Evolutionary conservation across 2,113 vertebrate genomes (phyloP).

Genomic region (Capreolus pygargus): DNA sequence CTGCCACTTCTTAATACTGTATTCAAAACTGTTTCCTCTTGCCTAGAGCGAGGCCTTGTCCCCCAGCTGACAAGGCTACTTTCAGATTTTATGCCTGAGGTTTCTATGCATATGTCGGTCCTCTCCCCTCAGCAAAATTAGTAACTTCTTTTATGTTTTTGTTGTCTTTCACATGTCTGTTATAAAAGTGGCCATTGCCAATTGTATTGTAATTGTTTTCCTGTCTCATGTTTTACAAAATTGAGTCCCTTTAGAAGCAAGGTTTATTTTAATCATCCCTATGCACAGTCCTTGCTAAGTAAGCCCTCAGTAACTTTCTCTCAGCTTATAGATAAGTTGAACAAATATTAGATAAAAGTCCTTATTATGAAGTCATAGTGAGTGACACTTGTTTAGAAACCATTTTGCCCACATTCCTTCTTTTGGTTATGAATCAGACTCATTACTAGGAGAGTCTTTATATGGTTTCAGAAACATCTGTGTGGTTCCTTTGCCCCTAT

Average conservation of each 20-base stretch:
- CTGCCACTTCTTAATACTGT: neutral
- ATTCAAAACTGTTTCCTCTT: neutral
- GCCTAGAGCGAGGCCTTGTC: neutral
- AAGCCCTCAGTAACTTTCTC: neutral
- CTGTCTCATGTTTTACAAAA: neutral
- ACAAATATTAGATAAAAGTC: neutral
- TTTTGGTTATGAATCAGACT: neutral
- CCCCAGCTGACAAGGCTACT: neutral
- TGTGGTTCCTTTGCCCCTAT: neutral
- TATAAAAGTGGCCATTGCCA: neutral
- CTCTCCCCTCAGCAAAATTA: neutral
- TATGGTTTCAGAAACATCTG: neutral
- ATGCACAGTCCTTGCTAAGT: neutral
- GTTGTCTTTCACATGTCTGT: neutral
- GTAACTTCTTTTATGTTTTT: neutral
- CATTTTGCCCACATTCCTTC: neutral
- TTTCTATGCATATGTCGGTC: neutral
- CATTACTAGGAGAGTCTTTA: neutral
- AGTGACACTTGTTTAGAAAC: neutral
- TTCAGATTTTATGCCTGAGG: neutral
- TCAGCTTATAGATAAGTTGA: neutral
- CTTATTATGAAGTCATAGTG: neutral
- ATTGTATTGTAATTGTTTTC: neutral
- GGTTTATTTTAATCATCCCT: conserved; percentile 23
- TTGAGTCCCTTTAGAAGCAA: conserved; percentile 10